phyloP scores from a whole-genome alignment of 37 sponge, comb jelly and placozoan genomes.

The Chondrilla cf. caribensis region DNA sequence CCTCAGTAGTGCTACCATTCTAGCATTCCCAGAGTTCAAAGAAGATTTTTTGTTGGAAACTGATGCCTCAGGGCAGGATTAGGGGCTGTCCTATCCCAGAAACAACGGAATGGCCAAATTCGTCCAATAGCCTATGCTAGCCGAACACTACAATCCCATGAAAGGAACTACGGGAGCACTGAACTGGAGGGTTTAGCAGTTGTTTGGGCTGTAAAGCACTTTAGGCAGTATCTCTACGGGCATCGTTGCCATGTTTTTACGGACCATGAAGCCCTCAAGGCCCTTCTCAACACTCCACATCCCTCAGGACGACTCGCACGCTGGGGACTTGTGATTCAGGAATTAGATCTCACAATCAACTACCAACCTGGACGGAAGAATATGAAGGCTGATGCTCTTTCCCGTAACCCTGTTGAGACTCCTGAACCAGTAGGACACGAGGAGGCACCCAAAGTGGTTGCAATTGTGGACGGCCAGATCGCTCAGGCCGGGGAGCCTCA shows the following conservation, averaged over 20 bases:
- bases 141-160: constrained; percentile 4
- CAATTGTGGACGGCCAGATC: too few species aligned
- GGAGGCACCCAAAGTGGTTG: too few species aligned
- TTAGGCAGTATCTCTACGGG: constrained; percentile 25
- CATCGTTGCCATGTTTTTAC: constrained; percentile 13
- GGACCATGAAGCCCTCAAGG: constrained; percentile 25
- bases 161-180: constrained; percentile 25
- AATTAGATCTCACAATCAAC: constrained; percentile 6
- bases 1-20: constrained; percentile 5
- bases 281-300: constrained; percentile 21
- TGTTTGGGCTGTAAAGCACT: constrained; percentile 34
- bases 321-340: constrained; percentile 29
- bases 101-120: neutral
- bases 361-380: constrained; percentile 13
- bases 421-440: too few species aligned
- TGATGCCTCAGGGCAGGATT: constrained; percentile 50
- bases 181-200: constrained; percentile 21
- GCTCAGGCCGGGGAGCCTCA: too few species aligned
- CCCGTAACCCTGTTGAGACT: constrained; percentile 13
- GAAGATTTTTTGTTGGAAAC: constrained; percentile 45
- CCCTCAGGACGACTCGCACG: constrained; percentile 28
- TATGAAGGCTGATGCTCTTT: constrained; percentile 21
- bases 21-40: constrained; percentile 31
- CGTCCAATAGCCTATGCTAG: constrained; percentile 25
- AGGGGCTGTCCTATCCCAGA: constrained; percentile 30